A percentile compares a stretch with the other conserved stretches of the same genome.
Conservation (phyloP, 1,140 invertebrate species). For the Orius laevigatus region DNA sequence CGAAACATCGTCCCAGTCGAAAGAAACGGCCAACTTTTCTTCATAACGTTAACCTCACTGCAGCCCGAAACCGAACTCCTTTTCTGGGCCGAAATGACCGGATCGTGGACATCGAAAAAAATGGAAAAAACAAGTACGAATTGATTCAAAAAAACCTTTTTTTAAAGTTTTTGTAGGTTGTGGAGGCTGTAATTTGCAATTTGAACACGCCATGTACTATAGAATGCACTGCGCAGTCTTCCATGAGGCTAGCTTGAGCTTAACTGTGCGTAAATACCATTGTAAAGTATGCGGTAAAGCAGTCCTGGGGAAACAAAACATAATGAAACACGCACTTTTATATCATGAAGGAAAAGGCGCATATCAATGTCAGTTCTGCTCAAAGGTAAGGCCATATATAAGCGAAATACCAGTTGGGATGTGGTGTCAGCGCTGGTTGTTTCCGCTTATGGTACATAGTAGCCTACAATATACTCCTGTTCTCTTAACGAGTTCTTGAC, state of each 20-base stretch:
- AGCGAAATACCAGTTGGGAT: too few relatives aligned
- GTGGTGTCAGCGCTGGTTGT: too few relatives aligned
- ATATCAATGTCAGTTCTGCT: constrained; percentile 62
- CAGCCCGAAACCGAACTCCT: constrained; percentile 43
- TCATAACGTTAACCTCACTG: constrained; percentile 45
- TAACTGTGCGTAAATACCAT: constrained; percentile 59
- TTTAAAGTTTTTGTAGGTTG: constrained; percentile 36
- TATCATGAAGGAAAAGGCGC: constrained; percentile 56
- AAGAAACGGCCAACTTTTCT: constrained; percentile 43
- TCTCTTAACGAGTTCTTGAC: too few relatives aligned
- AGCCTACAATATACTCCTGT: too few relatives aligned
- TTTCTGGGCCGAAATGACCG: constrained; percentile 50
- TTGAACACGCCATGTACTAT: constrained; percentile 53
- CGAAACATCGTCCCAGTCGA: constrained; percentile 50
- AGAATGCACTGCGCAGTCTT: constrained; percentile 55
- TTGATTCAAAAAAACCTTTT: too few relatives aligned
- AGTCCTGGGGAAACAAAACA: constrained; percentile 57
- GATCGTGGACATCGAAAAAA: constrained; percentile 26
- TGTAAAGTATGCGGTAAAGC: constrained; percentile 59
- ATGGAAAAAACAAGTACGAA: constrained; percentile 53
- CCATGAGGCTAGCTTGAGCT: constrained; percentile 54
- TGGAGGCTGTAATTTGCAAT: constrained; percentile 56
- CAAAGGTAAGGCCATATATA: constrained; percentile 31
- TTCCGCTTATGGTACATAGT: too few relatives aligned
- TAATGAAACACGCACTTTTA: constrained; percentile 56